These are phyloP conservation scores for Fragariocoptes setiger DNA, from an alignment of 1,140 invertebrate species.

Conservation along the genomic window DNA sequence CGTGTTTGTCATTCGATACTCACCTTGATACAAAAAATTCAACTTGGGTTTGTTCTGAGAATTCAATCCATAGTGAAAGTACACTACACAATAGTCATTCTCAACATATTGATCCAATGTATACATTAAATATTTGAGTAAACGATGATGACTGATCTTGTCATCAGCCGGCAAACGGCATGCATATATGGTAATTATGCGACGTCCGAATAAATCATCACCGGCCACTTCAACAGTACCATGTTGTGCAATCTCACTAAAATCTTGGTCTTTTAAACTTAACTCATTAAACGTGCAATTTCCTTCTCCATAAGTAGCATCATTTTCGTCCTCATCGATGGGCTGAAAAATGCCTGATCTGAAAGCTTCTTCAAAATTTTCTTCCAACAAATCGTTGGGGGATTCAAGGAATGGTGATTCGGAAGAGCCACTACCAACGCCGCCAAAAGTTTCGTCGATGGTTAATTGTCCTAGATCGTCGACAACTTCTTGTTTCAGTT, in stretches of 20 bases:
- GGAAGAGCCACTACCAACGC: not conserved
- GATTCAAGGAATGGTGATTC: slow-evolving; percentile 24
- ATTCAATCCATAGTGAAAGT: slow-evolving; percentile 86
- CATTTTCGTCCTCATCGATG: slow-evolving; percentile 16
- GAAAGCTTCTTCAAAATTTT: slow-evolving; percentile 71
- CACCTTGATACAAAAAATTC: slow-evolving; percentile 80
- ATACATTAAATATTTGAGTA: slow-evolving; percentile 68
- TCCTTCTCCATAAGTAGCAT: no score
- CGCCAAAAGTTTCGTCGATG: not conserved
- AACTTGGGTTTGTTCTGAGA: slow-evolving; percentile 86
- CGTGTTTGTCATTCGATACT: no score
- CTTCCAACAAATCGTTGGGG: slow-evolving; percentile 56
- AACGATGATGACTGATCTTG: slow-evolving; percentile 42
- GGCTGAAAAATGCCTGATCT: slow-evolving; percentile 26
- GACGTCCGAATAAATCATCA: slow-evolving; percentile 57
- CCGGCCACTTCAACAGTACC: slow-evolving; percentile 60
- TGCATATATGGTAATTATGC: slow-evolving; percentile 76
- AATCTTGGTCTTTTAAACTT: slow-evolving; percentile 26
- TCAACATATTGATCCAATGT: slow-evolving; percentile 92
- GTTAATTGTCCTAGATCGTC: slow-evolving; percentile 7
- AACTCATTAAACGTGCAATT: slow-evolving; percentile 8
- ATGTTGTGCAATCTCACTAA: slow-evolving; percentile 39
- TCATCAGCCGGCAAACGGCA: slow-evolving; percentile 62
- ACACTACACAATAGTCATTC: slow-evolving; percentile 93
- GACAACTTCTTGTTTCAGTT: slow-evolving; percentile 26